phyloP scores from a whole-genome alignment of 1,140 invertebrate genomes.

The Yoshiicerus persimilis region DNA sequence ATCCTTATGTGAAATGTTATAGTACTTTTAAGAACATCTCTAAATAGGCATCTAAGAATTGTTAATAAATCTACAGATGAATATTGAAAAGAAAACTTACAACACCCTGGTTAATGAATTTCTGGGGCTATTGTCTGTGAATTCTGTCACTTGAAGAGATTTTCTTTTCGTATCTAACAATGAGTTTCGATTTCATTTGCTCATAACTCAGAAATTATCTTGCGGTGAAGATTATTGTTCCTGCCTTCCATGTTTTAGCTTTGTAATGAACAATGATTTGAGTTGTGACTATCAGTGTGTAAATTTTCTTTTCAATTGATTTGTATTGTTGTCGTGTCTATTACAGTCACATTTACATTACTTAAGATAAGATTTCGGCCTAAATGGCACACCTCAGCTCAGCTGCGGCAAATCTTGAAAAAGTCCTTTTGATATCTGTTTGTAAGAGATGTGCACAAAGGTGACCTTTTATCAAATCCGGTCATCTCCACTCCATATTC shows the following conservation, averaged over 20 bases:
- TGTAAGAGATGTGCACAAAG: background rate
- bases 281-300: background rate
- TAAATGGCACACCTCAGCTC: background rate
- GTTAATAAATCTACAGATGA: too few species aligned
- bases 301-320: background rate
- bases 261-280: background rate
- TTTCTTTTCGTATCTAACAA: background rate
- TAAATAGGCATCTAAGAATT: too few species aligned
- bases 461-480: constrained; percentile 16
- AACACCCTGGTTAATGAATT: too few species aligned
- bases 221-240: background rate
- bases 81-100: too few species aligned
- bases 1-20: too few species aligned
- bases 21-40: too few species aligned
- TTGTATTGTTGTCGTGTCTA: background rate
- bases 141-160: background rate
- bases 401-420: background rate
- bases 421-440: background rate
- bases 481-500: background rate
- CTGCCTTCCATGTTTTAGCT: background rate
- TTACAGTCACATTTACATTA: background rate
- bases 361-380: background rate
- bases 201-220: background rate
- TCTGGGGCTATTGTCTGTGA: background rate
- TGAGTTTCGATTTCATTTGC: background rate